Percentiles rank a stretch among this genome's conserved stretches.
phyloP scores from a whole-genome alignment of 2,888 invertebrate species.

The Erebia ligea region DNA sequence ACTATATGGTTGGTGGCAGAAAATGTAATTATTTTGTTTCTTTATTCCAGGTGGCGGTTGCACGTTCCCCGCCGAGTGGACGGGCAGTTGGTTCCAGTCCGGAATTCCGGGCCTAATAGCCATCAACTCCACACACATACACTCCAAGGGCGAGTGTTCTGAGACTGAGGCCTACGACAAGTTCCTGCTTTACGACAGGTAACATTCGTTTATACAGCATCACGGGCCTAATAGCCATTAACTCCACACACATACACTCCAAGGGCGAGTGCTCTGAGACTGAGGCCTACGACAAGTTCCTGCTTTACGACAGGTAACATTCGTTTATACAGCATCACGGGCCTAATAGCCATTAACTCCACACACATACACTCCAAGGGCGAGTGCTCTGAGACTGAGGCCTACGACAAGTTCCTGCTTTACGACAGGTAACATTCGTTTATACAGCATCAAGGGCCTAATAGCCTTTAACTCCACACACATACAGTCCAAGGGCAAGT shows the following conservation, averaged over 20 bases:
- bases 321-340: too few species aligned
- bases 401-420: constrained; percentile 47
- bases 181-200: too few species aligned
- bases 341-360: constrained; percentile 84
- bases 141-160: constrained; percentile 86
- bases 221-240: constrained; percentile 83
- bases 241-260: constrained; percentile 85
- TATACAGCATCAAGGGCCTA: too few species aligned
- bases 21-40: not conserved
- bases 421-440: too few species aligned
- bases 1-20: not conserved
- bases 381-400: constrained; percentile 86
- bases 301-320: too few species aligned
- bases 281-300: constrained; percentile 63
- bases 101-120: constrained; percentile 84
- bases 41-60: constrained; percentile 84
- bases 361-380: constrained; percentile 87
- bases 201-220: too few species aligned
- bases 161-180: constrained; percentile 76
- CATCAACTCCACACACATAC: constrained; percentile 86
- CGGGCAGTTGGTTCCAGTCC: constrained; percentile 89
- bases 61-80: constrained; percentile 87
- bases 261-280: constrained; percentile 87
- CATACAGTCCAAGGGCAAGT: constrained; percentile 87
- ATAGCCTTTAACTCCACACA: constrained; percentile 85